Percentiles rank a stretch among this genome's conserved stretches.
Conservation (phyloP, 2,888 invertebrate genomes). For the Pseudanteris insignis region DNA sequence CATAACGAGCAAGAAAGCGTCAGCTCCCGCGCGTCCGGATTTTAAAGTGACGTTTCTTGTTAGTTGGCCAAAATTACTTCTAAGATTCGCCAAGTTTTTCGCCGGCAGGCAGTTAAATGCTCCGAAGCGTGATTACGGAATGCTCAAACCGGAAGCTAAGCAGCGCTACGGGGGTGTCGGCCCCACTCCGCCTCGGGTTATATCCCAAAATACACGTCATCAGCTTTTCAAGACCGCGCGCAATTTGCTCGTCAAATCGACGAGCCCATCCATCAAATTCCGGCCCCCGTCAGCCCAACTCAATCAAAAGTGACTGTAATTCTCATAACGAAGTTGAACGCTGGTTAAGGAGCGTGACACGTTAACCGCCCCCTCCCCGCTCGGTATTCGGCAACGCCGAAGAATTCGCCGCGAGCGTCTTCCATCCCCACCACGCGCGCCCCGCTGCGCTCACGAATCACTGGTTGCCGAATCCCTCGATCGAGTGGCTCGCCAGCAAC, state of each 20-base stretch:
- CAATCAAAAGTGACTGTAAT: slow-evolving; percentile 29
- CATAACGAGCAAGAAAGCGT: too few species aligned
- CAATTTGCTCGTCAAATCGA: slow-evolving; percentile 31
- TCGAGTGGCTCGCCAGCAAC: too few species aligned
- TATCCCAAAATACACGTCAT: slow-evolving; percentile 25
- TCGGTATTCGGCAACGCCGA: not conserved
- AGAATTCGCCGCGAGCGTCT: too few species aligned
- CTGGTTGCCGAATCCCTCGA: too few species aligned
- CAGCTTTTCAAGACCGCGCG: slow-evolving; percentile 14
- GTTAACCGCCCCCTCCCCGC: too few species aligned
- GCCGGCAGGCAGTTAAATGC: slow-evolving; percentile 20
- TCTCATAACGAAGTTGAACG: slow-evolving; percentile 23
- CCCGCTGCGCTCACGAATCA: too few species aligned
- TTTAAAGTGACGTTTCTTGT: slow-evolving; percentile 42
- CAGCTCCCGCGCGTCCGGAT: slow-evolving; percentile 15
- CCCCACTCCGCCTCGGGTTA: slow-evolving; percentile 16
- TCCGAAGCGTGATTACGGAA: slow-evolving; percentile 17
- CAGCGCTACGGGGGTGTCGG: not conserved
- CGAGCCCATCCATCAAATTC: slow-evolving; percentile 38
- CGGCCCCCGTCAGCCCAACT: slow-evolving; percentile 15
- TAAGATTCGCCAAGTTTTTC: slow-evolving; percentile 38
- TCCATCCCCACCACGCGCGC: too few species aligned
- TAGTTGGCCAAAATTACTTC: slow-evolving; percentile 37
- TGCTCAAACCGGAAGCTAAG: slow-evolving; percentile 26
- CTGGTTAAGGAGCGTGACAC: slow-evolving; percentile 9